Base-by-base conservation (phyloP, 2,888 invertebrate species). In the Orchestes rusci region DNA sequence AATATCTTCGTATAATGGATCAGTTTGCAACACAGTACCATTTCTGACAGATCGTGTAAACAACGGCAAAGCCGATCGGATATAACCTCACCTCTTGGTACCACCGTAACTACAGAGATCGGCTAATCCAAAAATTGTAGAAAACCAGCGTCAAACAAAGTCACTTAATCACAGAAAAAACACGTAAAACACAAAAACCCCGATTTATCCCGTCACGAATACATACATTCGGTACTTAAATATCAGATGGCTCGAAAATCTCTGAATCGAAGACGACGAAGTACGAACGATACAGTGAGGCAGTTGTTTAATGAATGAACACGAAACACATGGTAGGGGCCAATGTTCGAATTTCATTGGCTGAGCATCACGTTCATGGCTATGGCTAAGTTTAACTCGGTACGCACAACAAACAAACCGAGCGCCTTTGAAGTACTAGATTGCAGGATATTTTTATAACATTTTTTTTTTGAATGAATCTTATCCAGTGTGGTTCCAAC, bases 251-350 rank as follows among this genome's bases (percentile, higher is more conserved):
- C 46, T 18, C 38, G 18, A 40, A 42, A 41, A 48, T 39, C 39
- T 42, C 38, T 18, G 33, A 29, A 44, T 36, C 40, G 20, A 34
- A 40, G 49, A 49, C 29, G 42, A 36, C 41, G 42, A 35, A 43
- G 43, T 43, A 12, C 42, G 38, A 38, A 30, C 43, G 32, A 39
- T 31, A 48, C 39, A 39, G 30, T 49, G 47, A 48, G 34, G 36
- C 53, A 29, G 39, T 51, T 59, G 60, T 62, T 60, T 54, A 55
- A 53, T 54, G 61, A 62, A 61, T 61, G 59, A 59, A 57, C 65
- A 64, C 63, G 63, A 62, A 64, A 51, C 47, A 43, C 45, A 53
- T 51, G 50, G 48, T 43, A 36, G 53, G 53, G 45, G 43, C 34
- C 36, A 43, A 45, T 44, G 45, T 29, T 42, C 46, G 52, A 36